Evolutionary conservation across 2,888 invertebrate genomes (phyloP), one percentile per base, ranked within the genome.

Genomic region (Sceliomorpha sp.): DNA sequence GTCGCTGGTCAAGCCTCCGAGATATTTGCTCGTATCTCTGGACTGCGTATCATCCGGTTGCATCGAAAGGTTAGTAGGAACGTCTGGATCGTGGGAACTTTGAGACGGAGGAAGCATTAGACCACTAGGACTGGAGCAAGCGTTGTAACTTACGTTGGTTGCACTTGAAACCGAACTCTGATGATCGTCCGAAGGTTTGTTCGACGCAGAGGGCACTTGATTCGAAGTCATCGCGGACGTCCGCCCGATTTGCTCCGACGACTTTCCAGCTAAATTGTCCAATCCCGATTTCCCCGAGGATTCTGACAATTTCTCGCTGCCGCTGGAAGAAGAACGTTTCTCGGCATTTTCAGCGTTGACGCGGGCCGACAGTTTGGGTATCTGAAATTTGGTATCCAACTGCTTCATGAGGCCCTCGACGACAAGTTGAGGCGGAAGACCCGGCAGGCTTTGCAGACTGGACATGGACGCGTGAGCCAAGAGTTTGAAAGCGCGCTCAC

Each of bases 321-420:
- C 56, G 14, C 34, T 26, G 24, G 60, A n/a, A 9, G 71, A 14
- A 0, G 77, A 72, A 32, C 81, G 79, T 40, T 83, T 84, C 3
- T 82, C 85, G 0, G 72, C 72, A 1, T 72, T 73, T 0, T 87
- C 88, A 0, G 81, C 79, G 32, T 85, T 88, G 1, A 72, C 76
- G 17, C 90, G 84, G 1, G 93, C 93, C 0, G 94, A 94, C 62
- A 96, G 86, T 88, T 96, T 96, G 0, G 96, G 96, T 79, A 96
- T 96, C 89, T 96, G 96, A 89, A 95, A 96, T 81, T 95, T 96
- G 58, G 94, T 94, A 78, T 96, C 93, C 26, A 94, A 87, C 6
- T 94, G 93, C 80, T 95, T 95, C 78, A 94, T 94, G 53, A 94
- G 89, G 6, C 94, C 93, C 79, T 95, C 95, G 79, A 94, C 92